phyloP scores from a whole-genome alignment of 2,113 vertebrate genomes.

The Taurulus bubalis region DNA sequence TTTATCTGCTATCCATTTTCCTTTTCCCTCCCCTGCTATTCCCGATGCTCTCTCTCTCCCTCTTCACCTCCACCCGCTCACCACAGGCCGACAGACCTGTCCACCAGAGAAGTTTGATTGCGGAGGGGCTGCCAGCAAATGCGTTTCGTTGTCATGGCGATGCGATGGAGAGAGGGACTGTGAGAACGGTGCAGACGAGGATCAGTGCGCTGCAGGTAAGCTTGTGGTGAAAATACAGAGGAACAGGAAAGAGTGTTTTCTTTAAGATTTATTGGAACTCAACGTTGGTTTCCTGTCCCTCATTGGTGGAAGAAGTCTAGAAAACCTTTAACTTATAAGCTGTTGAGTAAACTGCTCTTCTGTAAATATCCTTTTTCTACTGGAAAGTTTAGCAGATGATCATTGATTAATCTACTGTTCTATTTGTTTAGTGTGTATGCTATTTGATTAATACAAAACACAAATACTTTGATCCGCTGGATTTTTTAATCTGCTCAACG shows the following conservation, averaged over 20 bases:
- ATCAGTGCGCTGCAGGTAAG: conserved; percentile 92
- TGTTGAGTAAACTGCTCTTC: too few species aligned
- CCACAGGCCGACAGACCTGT: conserved; percentile 90
- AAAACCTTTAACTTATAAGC: neutral
- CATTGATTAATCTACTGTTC: neutral
- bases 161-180: conserved; percentile 96
- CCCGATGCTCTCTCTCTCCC: neutral
- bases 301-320: neutral
- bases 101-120: conserved; percentile 95
- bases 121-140: conserved; percentile 90
- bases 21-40: neutral
- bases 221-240: neutral
- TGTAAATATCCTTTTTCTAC: neutral
- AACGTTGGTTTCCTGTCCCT: neutral
- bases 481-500: neutral
- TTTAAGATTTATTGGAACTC: neutral
- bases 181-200: conserved; percentile 92
- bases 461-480: neutral
- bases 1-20: conserved; percentile 1
- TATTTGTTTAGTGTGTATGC: neutral
- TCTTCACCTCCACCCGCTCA: conserved; percentile 29
- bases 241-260: neutral
- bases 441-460: neutral
- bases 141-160: conserved; percentile 93
- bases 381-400: neutral